Base-by-base conservation (phyloP, 2,113 vertebrate genomes). In the Jaculus jaculus region DNA sequence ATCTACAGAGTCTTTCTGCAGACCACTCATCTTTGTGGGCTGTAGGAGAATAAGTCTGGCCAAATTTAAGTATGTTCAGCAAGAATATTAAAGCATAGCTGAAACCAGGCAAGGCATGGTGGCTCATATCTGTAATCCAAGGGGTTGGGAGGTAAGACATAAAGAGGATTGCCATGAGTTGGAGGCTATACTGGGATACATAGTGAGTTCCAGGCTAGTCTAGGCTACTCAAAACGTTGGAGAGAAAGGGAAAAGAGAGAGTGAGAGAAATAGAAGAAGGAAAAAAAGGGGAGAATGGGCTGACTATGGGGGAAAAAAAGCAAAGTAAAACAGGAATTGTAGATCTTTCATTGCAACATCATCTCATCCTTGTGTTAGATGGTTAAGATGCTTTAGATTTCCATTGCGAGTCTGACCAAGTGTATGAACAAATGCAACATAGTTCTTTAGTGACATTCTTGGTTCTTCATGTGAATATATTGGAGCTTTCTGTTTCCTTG, bases 81-180 rank as follows among this genome's bases (percentile, higher is more conserved):
- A 69, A 77, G 60, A 89, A 71, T 83, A 74, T 63, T 91, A 84
- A 91, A 81, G 34, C 20, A 65, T 82, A 88, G 83, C 37, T 58
- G 51, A n/a, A 71, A 15, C 15, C 32, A 13, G 24, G n/a, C 0
- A 5, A 13, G 24, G n/a, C 0, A 5, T 61, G 51, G 32, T 11
- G 23, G 18, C n/a, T 54, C 84, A 86, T 15, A 10, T n/a, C 84
- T 86, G 68, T 37, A 60, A 30, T 39, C n/a, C 84, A 30, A 26
- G 28, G 11, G 32, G 9, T 26, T 30, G 66, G 1, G 23, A 7
- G 17, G 17, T 71, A 12, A 4, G 23, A 8, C n/a, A 47, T 20
- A 42, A 82, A 28, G 63, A 83, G 30, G 18, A n/a, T n/a, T 51
- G 63, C 18, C 30, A 30, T 51, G 28, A 51, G 63, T n/a, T 68